Evolutionary conservation across 2,888 invertebrate species (phyloP), one percentile per base, ranked within the genome.

Genomic region (Lepidochrysops patricia): DNA sequence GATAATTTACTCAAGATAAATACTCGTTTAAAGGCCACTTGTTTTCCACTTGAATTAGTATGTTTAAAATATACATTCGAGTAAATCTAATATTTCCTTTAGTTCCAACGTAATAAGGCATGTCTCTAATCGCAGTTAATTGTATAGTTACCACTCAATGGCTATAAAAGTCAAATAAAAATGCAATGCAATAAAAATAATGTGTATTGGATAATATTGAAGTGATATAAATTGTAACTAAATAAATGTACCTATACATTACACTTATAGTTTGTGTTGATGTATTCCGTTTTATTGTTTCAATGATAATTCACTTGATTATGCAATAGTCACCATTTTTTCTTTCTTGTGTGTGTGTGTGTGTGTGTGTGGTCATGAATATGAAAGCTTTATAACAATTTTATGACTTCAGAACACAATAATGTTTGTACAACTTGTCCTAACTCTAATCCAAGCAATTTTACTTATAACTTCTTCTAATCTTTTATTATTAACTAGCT

Each of bases 21-120:
- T 43, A 43, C 43, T 43, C 19, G 19, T 43, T 43, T 43, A 43
- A 43, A 43, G 43, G 43, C 43, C 43, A 12, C 19, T 43, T 1
- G 43, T 43, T 43, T 43, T 43, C 43, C 43, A 43, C 43, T 43
- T 43, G 43, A 43, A 43, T 43, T 43, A 43, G 19, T 43, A 43
- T 43, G 43, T 43, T 43, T 19, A 43, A 29, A 43, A 43, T 43
- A 43, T 29, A 29, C 9, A 29, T 29, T 29, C 9, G 9, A 43
- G 19, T 43, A 19, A 19, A 19, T 6, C 37, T 43, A 43, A 43
- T 9, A 43, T 43, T 19, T 23, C 23, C 43, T 43, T 19, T 43
- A 12, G 9, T 4, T 19, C 19, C 19, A 19, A 23, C 9, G 23
- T 19, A 43, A 43, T 23, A 43, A 43, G 23, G 19, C 43, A 43